Percentiles rank a stretch among this genome's conserved stretches.
Conservation (phyloP, 1,140 invertebrate species). For the Plectrocnemia conspersa region DNA sequence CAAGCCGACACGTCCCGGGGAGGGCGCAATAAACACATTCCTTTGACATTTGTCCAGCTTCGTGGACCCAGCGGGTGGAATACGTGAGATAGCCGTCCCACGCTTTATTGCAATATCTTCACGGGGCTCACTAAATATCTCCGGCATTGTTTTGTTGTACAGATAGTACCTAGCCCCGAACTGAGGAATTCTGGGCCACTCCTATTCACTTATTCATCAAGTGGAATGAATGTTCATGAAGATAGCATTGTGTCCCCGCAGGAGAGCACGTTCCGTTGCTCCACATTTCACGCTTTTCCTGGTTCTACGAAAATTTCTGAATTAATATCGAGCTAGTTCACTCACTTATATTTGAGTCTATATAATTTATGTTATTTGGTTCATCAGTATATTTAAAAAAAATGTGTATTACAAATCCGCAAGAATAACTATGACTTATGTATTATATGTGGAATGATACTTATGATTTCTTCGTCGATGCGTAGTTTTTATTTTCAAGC, state of each 20-base stretch:
- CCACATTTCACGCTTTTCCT: too few species aligned
- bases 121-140: slow-evolving; percentile 19
- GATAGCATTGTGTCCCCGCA: slow-evolving; percentile 1
- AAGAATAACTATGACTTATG: too few species aligned
- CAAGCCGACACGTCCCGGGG: slow-evolving; percentile 11
- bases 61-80: slow-evolving; percentile 1
- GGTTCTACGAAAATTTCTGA: too few species aligned
- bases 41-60: slow-evolving; percentile 31
- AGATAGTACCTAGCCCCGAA: slow-evolving; percentile 13
- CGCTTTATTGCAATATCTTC: slow-evolving; percentile 22
- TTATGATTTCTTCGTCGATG: too few species aligned
- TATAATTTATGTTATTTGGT: too few species aligned
- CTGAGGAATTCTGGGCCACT: slow-evolving; percentile 15
- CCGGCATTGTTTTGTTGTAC: slow-evolving; percentile 14
- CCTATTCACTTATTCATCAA: slow-evolving; percentile 21
- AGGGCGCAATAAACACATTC: slow-evolving; percentile 35
- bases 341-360: too few species aligned
- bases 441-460: too few species aligned
- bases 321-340: too few species aligned
- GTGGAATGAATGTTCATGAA: slow-evolving; percentile 19
- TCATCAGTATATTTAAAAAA: too few species aligned
- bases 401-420: too few species aligned
- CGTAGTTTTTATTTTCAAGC: too few species aligned
- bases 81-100: slow-evolving; percentile 14
- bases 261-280: too few species aligned